Evolutionary conservation across 2,113 vertebrate species (phyloP).

Genomic region (Puntigrus tetrazona): DNA sequence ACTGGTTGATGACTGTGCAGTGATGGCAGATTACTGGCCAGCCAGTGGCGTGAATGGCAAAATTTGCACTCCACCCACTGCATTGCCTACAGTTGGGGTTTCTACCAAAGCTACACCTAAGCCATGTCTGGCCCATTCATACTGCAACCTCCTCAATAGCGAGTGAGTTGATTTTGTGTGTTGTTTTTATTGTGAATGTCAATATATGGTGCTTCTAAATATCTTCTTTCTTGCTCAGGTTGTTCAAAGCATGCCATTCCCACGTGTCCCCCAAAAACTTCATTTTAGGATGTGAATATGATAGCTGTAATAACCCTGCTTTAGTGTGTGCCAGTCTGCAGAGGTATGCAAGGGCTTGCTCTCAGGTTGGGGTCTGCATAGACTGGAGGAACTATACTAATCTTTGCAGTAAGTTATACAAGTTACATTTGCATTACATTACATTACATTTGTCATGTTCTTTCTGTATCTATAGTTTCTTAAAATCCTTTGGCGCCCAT

Average conservation of each 20-base stretch:
- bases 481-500: no score
- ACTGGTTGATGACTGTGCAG: slow-evolving; percentile 74
- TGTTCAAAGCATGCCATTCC: slow-evolving; percentile 73
- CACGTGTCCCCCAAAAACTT: slow-evolving; percentile 72
- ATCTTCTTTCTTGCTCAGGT: slow-evolving; percentile 58
- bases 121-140: slow-evolving; percentile 71
- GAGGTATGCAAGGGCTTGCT: slow-evolving; percentile 82
- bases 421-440: no score
- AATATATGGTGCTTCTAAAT: neutral
- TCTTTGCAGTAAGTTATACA: slow-evolving; percentile 85
- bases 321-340: slow-evolving; percentile 90
- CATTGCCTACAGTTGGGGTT: slow-evolving; percentile 51
- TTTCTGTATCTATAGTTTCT: no score
- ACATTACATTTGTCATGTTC: no score
- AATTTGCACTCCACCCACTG: slow-evolving; percentile 70
- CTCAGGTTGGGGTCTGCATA: slow-evolving; percentile 79
- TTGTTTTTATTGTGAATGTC: neutral
- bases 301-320: slow-evolving; percentile 76
- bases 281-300: slow-evolving; percentile 84
- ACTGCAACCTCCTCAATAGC: slow-evolving; percentile 82
- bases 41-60: slow-evolving; percentile 78
- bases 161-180: slow-evolving; percentile 70
- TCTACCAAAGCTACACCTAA: slow-evolving; percentile 35
- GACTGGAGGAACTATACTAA: slow-evolving; percentile 84
- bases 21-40: slow-evolving; percentile 86